These are phyloP conservation scores for Zaprionus africanus DNA, from an alignment of 1,140 invertebrate species.

Conservation along the genomic window DNA sequence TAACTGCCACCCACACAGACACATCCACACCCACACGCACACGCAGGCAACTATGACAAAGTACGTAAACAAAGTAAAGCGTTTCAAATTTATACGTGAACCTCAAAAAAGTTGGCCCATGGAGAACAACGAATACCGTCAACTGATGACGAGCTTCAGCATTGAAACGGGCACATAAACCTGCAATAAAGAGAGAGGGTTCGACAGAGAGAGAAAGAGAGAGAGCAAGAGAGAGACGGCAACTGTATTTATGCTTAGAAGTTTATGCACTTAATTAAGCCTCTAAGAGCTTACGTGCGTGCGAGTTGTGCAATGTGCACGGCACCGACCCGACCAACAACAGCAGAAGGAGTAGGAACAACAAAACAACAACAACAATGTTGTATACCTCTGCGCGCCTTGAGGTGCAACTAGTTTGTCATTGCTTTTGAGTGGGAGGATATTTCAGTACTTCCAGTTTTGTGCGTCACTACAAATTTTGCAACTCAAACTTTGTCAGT, in stretches of 20 bases:
- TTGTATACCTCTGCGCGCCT: constrained; percentile 19
- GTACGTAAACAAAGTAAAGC: constrained; percentile 78
- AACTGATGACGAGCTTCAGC: constrained; percentile 59
- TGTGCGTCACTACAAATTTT: constrained; percentile 39
- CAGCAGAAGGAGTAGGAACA: not conserved
- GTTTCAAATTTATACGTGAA: constrained; percentile 74
- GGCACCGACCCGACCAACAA: not conserved
- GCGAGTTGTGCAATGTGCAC: constrained; percentile 12
- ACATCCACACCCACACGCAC: constrained; percentile 12
- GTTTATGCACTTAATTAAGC: constrained; percentile 74
- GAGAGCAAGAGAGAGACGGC: constrained; percentile 19
- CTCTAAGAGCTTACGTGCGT: constrained; percentile 39
- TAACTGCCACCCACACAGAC: not conserved
- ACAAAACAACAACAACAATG: constrained; percentile 40
- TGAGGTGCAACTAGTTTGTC: constrained; percentile 56
- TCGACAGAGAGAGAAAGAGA: not conserved
- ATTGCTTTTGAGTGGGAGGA: constrained; percentile 50
- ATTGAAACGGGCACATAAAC: constrained; percentile 40
- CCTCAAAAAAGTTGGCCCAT: constrained; percentile 59
- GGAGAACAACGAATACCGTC: constrained; percentile 45
- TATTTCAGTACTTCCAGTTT: constrained; percentile 20
- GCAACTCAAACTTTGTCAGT: constrained; percentile 44
- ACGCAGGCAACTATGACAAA: constrained; percentile 58
- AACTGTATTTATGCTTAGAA: constrained; percentile 67
- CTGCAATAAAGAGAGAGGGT: not conserved